A percentile compares a stretch with the other conserved stretches of the same genome.
Evolutionary conservation across 2,888 invertebrate species (phyloP).

Genomic region (Lasioglossum oenotherae): DNA sequence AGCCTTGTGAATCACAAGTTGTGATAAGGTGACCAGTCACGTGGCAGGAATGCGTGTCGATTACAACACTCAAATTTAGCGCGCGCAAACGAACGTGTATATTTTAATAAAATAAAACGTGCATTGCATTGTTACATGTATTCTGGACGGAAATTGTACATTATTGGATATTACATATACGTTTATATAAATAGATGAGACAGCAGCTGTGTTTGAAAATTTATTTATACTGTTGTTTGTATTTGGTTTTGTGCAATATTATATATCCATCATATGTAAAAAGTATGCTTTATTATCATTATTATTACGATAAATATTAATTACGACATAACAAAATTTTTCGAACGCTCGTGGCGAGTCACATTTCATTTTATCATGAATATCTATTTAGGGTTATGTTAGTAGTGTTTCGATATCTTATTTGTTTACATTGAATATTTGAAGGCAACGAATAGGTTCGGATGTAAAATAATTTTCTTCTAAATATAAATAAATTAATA

Average conservation of each 20-base stretch:
- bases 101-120: not conserved
- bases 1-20: slow-evolving; percentile 19
- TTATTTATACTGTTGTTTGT: not conserved
- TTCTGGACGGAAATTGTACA: not conserved
- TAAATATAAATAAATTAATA: too few relatives aligned
- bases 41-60: slow-evolving; percentile 43
- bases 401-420: not conserved
- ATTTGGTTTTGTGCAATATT: not conserved
- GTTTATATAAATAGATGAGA: not conserved
- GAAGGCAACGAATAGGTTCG: too few relatives aligned
- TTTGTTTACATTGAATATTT: too few relatives aligned
- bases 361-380: not conserved
- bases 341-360: not conserved
- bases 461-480: too few relatives aligned
- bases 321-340: not conserved
- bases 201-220: not conserved
- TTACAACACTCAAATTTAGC: slow-evolving; percentile 8
- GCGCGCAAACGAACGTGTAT: not conserved
- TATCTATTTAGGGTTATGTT: slow-evolving; percentile 18
- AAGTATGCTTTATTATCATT: not conserved
- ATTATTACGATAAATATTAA: not conserved
- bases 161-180: not conserved
- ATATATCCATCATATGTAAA: not conserved
- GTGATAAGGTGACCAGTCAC: slow-evolving; percentile 59
- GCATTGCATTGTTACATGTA: not conserved